Base-by-base conservation (phyloP, 1,140 invertebrate genomes). In the Notospermus geniculatus region DNA sequence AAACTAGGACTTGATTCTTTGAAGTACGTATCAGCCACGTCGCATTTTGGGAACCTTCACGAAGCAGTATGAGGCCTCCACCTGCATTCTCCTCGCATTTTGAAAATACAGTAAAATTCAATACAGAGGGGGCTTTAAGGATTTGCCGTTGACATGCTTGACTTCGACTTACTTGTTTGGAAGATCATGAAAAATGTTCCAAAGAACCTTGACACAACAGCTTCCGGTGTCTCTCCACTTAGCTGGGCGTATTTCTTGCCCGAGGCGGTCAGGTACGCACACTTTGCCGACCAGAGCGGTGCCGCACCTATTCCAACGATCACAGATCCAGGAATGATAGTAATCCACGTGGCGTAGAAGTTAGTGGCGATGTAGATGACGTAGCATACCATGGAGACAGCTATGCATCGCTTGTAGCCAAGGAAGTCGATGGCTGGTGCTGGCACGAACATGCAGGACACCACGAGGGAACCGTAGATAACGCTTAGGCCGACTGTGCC, bases 151-250 rank as follows among this genome's bases (percentile, higher is more conserved):
- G n/a, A n/a, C n/a, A n/a, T n/a, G n/a, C n/a, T 41, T n/a, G n/a
- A n/a, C n/a, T n/a, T n/a, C n/a, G n/a, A 69, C 76, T 72, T 60
- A 80, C 94, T 91, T 0, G 91, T 91, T 76, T 98, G 95, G 88
- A 95, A 97, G 60, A 94, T 88, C 64, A 97, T 88, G 83, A 98
- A 98, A 87, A 98, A 98, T 84, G 97, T 92, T 25, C 95, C 95
- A 80, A 98, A 98, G 86, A 97, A 97, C 68, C 92, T 81, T 41
- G 95, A 91, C 57, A 97, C 91, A 65, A 96, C 91, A 7, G 89
- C 90, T 76, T 96, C 93, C 5, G 90, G 87, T 0, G 89, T 85
- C 72, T 94, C 71, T 1, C 72, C 69, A 1, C 76, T 82, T 25
- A 82, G 57, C 30, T 74, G 70, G 1, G 84, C 74, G 61, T 84